Evolutionary conservation across 2,888 invertebrate genomes (phyloP).

Genomic region (Isoperla grammatica): DNA sequence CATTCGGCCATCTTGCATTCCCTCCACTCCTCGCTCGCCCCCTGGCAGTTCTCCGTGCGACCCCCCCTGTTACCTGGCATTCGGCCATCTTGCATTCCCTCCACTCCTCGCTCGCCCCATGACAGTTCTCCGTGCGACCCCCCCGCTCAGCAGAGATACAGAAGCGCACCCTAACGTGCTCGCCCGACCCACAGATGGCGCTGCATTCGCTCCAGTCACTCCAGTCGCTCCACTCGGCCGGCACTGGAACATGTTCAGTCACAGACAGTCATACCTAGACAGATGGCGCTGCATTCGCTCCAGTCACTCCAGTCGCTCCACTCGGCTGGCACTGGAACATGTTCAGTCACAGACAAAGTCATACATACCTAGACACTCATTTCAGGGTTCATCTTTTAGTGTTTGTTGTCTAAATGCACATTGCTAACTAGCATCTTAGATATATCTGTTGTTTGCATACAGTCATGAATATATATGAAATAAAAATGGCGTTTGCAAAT

Average conservation of each 20-base stretch:
- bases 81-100: constrained; percentile 48
- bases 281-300: constrained; percentile 48
- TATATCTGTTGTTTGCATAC: too few species aligned
- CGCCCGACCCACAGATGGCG: constrained; percentile 47
- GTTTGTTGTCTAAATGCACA: too few species aligned
- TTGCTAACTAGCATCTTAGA: too few species aligned
- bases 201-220: constrained; percentile 48
- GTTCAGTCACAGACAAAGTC: too few species aligned
- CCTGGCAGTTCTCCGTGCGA: constrained; percentile 35
- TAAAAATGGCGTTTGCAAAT: too few species aligned
- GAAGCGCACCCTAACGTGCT: constrained; percentile 41
- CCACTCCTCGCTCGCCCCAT: constrained; percentile 41
- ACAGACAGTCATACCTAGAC: too few species aligned
- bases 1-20: constrained; percentile 49
- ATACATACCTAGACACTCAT: too few species aligned
- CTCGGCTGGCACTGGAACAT: constrained; percentile 47
- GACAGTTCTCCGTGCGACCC: constrained; percentile 28
- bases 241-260: constrained; percentile 46
- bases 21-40: constrained; percentile 40
- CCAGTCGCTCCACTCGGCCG: constrained; percentile 50
- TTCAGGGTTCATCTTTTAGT: too few species aligned
- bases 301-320: constrained; percentile 48
- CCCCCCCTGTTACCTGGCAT: constrained; percentile 44
- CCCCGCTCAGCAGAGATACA: constrained; percentile 44
- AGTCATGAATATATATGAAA: too few species aligned